Evolutionary conservation across 2,888 invertebrate genomes (phyloP), one percentile per base, ranked within the genome.

Genomic region (Deilephila elpenor): DNA sequence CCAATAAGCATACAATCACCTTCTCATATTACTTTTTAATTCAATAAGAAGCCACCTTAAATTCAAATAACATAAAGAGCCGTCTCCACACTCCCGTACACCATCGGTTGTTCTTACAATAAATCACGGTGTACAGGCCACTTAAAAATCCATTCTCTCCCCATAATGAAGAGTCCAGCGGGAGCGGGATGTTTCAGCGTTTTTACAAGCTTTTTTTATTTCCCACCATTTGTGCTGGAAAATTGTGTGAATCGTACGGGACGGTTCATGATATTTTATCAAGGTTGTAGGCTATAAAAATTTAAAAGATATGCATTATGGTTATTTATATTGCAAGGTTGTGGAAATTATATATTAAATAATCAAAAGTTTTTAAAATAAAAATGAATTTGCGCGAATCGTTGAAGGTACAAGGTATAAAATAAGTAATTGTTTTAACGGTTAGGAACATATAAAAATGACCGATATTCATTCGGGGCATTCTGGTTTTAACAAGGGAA

Each of bases 81-180:
- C 76, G 0, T 71, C 73, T 89, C 91, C 85, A 84, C 44, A 79
- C 74, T 76, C 59, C 25, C 7, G 56, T 0, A 75, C 32, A 74
- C 77, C n/a, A 53, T 71, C 74, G 78, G 74, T 81, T 77, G 82
- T 87, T 90, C 90, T 90, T 90, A 87, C 88, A 88, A 93, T 92
- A 93, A 93, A 93, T 93, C 92, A 91, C 85, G 37, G 71, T 64
- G 78, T 83, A 80, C 83, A 85, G 85, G 87, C 89, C 90, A 91
- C 89, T 91, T 91, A 90, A 92, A 91, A 91, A 91, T 86, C 89
- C 88, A 89, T 91, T 88, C 83, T 64, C 71, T 59, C 76, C 74
- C 73, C 80, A 80, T 85, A 87, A 85, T 86, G 86, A 83, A 86
- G 84, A 85, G 82, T 79, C 75, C 59, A 32, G 6, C 19, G 71